Evolutionary conservation across 2,797 vertebrate species (phyloP).

Genomic region (Myotis vivesi): DNA sequence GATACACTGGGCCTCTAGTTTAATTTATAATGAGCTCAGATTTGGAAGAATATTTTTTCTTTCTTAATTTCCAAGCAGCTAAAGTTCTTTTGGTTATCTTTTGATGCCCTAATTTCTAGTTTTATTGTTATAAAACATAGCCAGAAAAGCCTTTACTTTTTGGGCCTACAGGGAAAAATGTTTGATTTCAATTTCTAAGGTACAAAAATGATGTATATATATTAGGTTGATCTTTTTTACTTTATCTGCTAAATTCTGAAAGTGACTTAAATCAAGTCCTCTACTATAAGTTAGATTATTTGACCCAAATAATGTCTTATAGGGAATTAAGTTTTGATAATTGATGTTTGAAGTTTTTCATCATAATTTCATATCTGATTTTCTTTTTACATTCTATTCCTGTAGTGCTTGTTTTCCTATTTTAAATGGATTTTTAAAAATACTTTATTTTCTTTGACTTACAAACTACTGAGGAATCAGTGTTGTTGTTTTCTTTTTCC

Average conservation of each 20-base stretch:
- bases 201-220: background rate
- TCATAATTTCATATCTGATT: background rate
- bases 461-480: background rate
- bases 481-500: background rate
- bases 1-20: background rate
- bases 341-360: background rate
- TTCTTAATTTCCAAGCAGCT: background rate
- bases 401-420: background rate
- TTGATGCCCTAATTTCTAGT: background rate
- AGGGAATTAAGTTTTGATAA: constrained; percentile 3
- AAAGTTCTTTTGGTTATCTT: background rate
- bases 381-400: background rate
- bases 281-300: background rate
- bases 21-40: background rate
- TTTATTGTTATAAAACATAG: constrained; percentile 32
- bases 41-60: background rate
- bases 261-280: background rate
- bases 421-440: background rate
- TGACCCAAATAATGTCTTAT: background rate
- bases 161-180: background rate
- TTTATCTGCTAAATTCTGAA: background rate
- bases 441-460: background rate
- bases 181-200: background rate
- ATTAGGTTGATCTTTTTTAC: background rate
- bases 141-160: background rate